Evolutionary conservation across 64 coral and sea anemone genomes (phyloP), one percentile per base, ranked within the genome.

Genomic region (Actinia equina): DNA sequence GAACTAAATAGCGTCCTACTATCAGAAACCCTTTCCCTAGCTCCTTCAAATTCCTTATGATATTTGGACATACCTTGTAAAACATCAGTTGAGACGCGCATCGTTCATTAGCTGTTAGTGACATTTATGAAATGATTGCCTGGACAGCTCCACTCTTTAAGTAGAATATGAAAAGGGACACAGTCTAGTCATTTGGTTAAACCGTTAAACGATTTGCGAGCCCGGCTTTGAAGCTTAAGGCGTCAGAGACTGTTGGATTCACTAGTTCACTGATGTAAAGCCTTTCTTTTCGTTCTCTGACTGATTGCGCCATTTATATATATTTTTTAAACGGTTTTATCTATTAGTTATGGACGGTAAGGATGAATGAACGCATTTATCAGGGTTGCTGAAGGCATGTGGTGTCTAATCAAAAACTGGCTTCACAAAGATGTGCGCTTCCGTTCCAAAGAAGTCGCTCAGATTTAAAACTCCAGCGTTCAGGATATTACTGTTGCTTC

Each of bases 331-430:
- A 74, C 69, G 13, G 22, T 74, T 74, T 74, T 37, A 74, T 74
- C 26, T 14, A 41, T 74, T 74, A 74, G 25, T 14, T 37, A 22
- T 74, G 13, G 69, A 23, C 25, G 12, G 12, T 74, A 41, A 74
- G 26, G 13, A 26, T 74, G 11, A 74, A 74, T 37, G 23, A 14
- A 2, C 37, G 69, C 8, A 74, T 26, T 37, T 74, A 37, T 74
- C 69, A 30, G n/a, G 69, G 69, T 74, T 74, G 25, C 69, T 41
- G 27, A 74, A 74, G 69, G 25, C 26, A 74, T 74, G 26, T 74
- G 26, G 69, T 74, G 69, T 37, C 69, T 74, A 74, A 74, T 74
- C 69, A 74, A 9, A 42, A 42, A 74, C 69, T 74, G 69, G 69
- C 23, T 74, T 74, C 69, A 30, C 25, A 74, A 74, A 74, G 69